Percentiles rank a stretch among this genome's conserved stretches.
Evolutionary conservation across 2,113 vertebrate species (phyloP).

Genomic region (Mesocricetus auratus): DNA sequence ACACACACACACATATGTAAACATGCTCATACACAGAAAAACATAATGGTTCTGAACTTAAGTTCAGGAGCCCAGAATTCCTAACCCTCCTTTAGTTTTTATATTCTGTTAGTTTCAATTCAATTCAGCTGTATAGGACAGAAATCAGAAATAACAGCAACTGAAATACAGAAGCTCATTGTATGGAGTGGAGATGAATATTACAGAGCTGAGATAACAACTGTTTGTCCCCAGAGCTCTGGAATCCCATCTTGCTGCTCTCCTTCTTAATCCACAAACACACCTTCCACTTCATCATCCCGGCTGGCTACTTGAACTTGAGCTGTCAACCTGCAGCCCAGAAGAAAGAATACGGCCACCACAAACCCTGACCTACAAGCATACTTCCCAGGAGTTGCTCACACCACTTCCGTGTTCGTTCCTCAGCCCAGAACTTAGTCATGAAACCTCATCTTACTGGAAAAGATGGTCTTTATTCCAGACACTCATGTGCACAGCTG

Average conservation of each 20-base stretch:
- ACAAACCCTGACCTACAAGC: neutral
- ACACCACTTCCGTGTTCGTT: neutral
- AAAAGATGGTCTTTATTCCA: constrained; percentile 25
- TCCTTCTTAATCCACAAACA: neutral
- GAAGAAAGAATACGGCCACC: neutral
- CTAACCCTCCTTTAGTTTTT: constrained; percentile 27
- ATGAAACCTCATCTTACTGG: constrained; percentile 18
- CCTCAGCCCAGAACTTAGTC: constrained; percentile 12
- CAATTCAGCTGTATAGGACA: constrained; percentile 43
- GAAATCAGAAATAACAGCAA: constrained; percentile 42
- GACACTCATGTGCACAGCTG: neutral
- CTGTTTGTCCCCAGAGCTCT: neutral
- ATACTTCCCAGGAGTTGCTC: neutral
- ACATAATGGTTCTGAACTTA: constrained; percentile 39
- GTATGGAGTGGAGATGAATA: neutral
- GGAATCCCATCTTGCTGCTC: constrained; percentile 12
- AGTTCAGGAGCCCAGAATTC: constrained; percentile 44
- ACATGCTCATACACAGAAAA: neutral
- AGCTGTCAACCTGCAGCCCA: neutral
- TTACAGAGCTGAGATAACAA: constrained; percentile 38
- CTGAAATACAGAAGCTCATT: constrained; percentile 5
- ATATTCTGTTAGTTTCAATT: constrained; percentile 14
- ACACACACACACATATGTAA: too few relatives aligned
- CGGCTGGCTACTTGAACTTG: constrained; percentile 13
- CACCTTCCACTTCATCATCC: neutral